A percentile compares a stretch with the other conserved stretches of the same genome.
phyloP scores from a whole-genome alignment of 2,797 vertebrate genomes.

The Megaceryle alcyon region DNA sequence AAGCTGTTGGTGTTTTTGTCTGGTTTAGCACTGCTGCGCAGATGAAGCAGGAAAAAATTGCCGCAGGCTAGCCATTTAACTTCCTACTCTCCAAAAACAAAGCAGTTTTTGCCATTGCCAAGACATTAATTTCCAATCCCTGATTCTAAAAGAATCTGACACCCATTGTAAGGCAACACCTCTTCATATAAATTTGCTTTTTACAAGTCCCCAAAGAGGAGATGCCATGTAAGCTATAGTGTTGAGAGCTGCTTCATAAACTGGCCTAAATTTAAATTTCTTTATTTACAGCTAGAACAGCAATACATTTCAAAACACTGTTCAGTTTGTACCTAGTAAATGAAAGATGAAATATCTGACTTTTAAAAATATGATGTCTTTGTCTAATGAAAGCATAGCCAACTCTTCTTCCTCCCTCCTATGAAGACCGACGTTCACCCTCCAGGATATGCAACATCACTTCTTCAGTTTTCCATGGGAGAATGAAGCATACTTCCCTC shows the following conservation, averaged over 20 bases:
- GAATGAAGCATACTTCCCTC: neutral
- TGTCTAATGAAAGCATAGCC: neutral
- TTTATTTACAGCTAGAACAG: neutral
- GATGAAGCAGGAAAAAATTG: neutral
- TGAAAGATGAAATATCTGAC: neutral
- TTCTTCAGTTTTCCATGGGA: neutral
- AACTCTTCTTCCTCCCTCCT: neutral
- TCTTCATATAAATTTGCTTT: neutral
- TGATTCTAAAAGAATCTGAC: neutral
- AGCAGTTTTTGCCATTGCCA: neutral
- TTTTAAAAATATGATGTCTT: neutral
- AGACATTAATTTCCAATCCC: neutral
- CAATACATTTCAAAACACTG: neutral
- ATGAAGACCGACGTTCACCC: fast-evolving
- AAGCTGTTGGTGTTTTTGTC: neutral
- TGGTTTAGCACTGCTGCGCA: neutral
- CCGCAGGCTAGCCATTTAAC: neutral
- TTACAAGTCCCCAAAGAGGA: neutral
- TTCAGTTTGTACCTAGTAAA: neutral
- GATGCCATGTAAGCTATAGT: neutral
- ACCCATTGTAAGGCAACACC: neutral
- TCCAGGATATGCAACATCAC: neutral
- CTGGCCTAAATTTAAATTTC: neutral
- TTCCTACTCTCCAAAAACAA: constrained; percentile 9
- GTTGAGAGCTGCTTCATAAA: neutral